Evolutionary conservation across 2,888 invertebrate genomes (phyloP).

Genomic region (Sclerodermus sp.): DNA sequence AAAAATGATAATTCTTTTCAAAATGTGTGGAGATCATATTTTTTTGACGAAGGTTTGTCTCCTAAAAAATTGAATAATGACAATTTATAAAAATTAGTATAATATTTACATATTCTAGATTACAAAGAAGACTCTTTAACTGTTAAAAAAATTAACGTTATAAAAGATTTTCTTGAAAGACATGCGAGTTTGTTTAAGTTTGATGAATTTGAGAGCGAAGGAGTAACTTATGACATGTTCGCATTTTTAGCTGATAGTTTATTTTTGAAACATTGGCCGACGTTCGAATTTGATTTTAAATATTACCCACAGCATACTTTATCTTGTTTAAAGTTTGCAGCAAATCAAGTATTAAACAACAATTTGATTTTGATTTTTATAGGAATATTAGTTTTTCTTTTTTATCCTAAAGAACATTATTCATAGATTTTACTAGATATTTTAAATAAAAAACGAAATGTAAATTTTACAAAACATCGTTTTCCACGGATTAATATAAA

Average conservation of each 20-base stretch:
- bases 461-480: slow-evolving; percentile 24
- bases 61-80: neutral
- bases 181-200: slow-evolving; percentile 59
- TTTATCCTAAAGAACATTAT: no score
- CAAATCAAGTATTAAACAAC: slow-evolving; percentile 66
- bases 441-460: neutral
- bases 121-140: slow-evolving; percentile 58
- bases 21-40: neutral
- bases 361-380: no score
- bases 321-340: slow-evolving; percentile 70
- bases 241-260: slow-evolving; percentile 60
- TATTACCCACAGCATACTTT: slow-evolving; percentile 69
- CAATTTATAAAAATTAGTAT: no score
- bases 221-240: slow-evolving; percentile 63
- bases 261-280: slow-evolving; percentile 64
- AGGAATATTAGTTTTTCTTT: no score
- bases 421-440: neutral
- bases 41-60: neutral
- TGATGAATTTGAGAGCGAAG: slow-evolving; percentile 61
- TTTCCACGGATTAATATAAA: slow-evolving; percentile 61
- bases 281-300: slow-evolving; percentile 65
- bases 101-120: slow-evolving; percentile 37
- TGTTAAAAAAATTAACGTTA: slow-evolving; percentile 58
- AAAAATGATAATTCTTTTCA: neutral
- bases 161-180: slow-evolving; percentile 61